Base-by-base conservation (phyloP, 2,113 vertebrate genomes). In the Malaclemys terrapin region DNA sequence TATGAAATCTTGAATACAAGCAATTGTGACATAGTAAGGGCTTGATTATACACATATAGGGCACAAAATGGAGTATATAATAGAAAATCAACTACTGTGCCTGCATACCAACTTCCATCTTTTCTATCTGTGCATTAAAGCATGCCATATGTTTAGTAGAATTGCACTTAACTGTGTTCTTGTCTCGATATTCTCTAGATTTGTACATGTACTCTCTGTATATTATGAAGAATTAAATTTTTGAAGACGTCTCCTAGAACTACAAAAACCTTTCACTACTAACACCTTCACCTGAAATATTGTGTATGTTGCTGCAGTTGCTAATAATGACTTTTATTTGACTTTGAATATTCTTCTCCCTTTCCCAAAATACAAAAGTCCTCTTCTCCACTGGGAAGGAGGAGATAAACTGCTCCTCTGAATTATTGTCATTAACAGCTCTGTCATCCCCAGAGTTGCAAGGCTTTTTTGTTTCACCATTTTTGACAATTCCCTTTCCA, bases 401-500 rank as follows among this genome's bases (percentile, higher is more conserved):
- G 62, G 75, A 65, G 22, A 45, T 79, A 57, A 22, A 52, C 14
- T 59, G 29, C 47, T 35, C 35, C 72, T 45, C 14, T 27, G 47
- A 80, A 75, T 85, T 69, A 84, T 80, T 80, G 76, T 87, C 85
- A 83, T 82, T 80, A 79, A 52, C 31, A 11, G 27, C 12, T 85
- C 69, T 92, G 57, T 16, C 72, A 27, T 80, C 59, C 25, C 3
- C 10, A 50, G 45, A 49, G 27, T 79, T 59, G 76, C 35, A 69
- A 38, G 42, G n/a, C 19, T 50, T 72, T 65, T 50, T 78, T 6
- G 4, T 76, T 84, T 12, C 38, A 24, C 72, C 29, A 11, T 79
- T 69, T 82, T 93, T 95, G 76, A 94, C 85, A 91, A 75, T 97
- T 94, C 93, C 91, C 94, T 93, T 95, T 97, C 38, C 35, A 91